Evolutionary conservation across 1,140 invertebrate genomes (phyloP).

Genomic region (Drosophila trapezifrons): DNA sequence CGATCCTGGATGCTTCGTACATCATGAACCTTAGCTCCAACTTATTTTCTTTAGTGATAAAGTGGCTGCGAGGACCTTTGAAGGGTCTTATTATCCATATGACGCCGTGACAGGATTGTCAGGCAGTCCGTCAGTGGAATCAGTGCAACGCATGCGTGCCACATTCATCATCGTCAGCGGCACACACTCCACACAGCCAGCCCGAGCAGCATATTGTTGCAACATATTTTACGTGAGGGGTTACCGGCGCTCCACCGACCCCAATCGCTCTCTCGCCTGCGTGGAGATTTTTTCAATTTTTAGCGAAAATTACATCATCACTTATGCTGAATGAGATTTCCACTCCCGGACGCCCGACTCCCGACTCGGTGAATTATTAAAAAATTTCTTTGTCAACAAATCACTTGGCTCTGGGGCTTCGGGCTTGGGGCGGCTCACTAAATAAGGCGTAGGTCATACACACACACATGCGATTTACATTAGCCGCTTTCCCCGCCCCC

Average conservation of each 20-base stretch:
- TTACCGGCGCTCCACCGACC: slow-evolving; percentile 15
- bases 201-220: slow-evolving; percentile 71
- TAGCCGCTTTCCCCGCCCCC: slow-evolving; percentile 37
- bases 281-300: slow-evolving; percentile 79
- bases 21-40: background rate
- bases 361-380: slow-evolving; percentile 75
- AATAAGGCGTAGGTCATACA: slow-evolving; percentile 66
- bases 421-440: slow-evolving; percentile 57
- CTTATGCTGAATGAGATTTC: slow-evolving; percentile 77
- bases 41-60: slow-evolving; percentile 18
- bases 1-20: background rate
- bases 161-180: slow-evolving; percentile 78
- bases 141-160: slow-evolving; percentile 79
- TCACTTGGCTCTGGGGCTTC: slow-evolving; percentile 59
- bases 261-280: slow-evolving; percentile 35
- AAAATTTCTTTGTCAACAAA: slow-evolving; percentile 83
- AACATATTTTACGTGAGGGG: slow-evolving; percentile 75
- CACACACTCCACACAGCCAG: slow-evolving; percentile 36
- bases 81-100: slow-evolving; percentile 30
- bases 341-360: slow-evolving; percentile 10
- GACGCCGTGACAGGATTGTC: slow-evolving; percentile 54
- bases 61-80: slow-evolving; percentile 26
- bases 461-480: slow-evolving; percentile 70
- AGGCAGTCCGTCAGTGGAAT: slow-evolving; percentile 57
- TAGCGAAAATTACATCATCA: slow-evolving; percentile 82